Evolutionary conservation across 2,113 vertebrate species (phyloP), one percentile per base, ranked within the genome.

Genomic region (Tachycineta bicolor): DNA sequence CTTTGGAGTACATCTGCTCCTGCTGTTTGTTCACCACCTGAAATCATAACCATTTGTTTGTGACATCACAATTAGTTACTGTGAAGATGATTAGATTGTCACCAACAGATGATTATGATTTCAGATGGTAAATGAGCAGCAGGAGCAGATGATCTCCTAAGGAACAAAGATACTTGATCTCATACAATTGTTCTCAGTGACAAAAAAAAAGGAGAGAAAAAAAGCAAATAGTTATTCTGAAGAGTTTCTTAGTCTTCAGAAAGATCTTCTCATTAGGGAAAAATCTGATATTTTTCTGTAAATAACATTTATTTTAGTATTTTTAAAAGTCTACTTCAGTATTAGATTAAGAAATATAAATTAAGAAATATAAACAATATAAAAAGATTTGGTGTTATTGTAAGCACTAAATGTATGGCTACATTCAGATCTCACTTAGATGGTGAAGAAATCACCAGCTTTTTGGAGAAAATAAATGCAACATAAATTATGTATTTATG

Each of bases 11-110:
- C 97, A 97, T 97, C 96, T 97, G 97, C 62, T 97, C 97, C 96
- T 97, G 97, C 97, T 97, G 96, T 92, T 97, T 95, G 71, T 96
- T 95, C 94, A 96, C 96, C 97, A 97, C 94, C 96, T 97, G 97
- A 97, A 97, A 97, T 97, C 97, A 97, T 97, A 97, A 95, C 86
- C 91, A 68, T 95, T 95, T 97, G 86, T 95, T 97, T 91, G 94
- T 96, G 96, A 97, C 94, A 96, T 95, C 92, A 95, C 92, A 96
- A 92, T 97, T 95, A 96, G 93, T 94, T 95, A 94, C 94, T 95
- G 76, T 93, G 95, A 95, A 91, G 89, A 96, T 96, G 87, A 95
- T 95, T 93, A 93, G 92, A 83, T 95, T 97, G 96, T 97, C 90
- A 97, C 80, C 92, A 96, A 49, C 95, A 95, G 94, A 97, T 93